These are phyloP conservation scores for Drosophila ficusphila DNA, from an alignment of 1,140 invertebrate species.

Conservation along the genomic window DNA sequence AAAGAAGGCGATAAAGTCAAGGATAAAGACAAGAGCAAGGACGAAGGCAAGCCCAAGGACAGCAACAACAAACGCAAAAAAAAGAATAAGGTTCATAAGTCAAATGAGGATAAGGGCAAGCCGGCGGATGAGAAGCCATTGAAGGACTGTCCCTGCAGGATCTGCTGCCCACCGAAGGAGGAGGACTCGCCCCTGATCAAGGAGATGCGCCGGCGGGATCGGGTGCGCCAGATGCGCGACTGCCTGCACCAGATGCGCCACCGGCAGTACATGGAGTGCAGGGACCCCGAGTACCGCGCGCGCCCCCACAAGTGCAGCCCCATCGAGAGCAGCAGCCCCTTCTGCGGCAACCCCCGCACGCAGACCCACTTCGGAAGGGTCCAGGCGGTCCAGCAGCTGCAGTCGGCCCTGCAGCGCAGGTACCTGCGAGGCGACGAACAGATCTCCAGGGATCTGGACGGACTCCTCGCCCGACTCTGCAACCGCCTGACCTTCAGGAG, in stretches of 20 bases:
- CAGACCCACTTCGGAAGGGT: slow-evolving; percentile 33
- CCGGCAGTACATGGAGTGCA: slow-evolving; percentile 25
- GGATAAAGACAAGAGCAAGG: neutral
- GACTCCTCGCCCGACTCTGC: slow-evolving; percentile 2
- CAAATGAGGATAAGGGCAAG: neutral
- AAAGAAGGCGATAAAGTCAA: neutral
- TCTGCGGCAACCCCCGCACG: slow-evolving; percentile 23
- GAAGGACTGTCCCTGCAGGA: slow-evolving; percentile 48
- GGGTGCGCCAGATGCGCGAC: slow-evolving; percentile 12
- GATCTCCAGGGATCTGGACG: neutral
- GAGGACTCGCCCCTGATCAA: slow-evolving; percentile 40
- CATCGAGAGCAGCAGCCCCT: slow-evolving; percentile 15
- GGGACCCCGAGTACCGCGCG: neutral
- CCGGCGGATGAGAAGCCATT: too few species aligned
- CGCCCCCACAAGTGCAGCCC: slow-evolving; percentile 34
- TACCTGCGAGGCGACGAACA: neutral
- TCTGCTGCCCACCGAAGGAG: slow-evolving; percentile 26
- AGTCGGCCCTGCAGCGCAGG: neutral
- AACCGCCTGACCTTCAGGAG: neutral
- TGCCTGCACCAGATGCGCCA: slow-evolving; percentile 40
- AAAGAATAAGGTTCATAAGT: neutral
- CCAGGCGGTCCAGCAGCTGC: slow-evolving; percentile 39
- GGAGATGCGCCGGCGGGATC: slow-evolving; percentile 38
- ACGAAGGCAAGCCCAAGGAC: neutral
- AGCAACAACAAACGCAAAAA: neutral